Evolutionary conservation across 2,113 vertebrate genomes (phyloP).

Genomic region (Carollia perspicillata): DNA sequence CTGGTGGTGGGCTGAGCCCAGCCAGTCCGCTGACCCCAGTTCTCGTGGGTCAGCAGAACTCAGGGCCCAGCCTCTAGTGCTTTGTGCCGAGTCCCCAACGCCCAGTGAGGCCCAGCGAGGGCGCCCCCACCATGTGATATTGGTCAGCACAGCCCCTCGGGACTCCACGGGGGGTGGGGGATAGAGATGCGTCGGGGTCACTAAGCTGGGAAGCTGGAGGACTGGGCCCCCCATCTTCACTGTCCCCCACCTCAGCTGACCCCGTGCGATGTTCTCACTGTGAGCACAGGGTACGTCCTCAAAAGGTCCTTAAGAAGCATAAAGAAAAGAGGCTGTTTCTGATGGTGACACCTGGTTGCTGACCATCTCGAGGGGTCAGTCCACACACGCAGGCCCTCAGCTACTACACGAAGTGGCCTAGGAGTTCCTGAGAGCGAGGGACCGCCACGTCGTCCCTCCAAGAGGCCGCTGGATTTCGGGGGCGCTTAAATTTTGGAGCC

Average conservation of each 20-base stretch:
- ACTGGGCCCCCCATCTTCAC: background rate
- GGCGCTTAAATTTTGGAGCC: background rate
- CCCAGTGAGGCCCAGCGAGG: background rate
- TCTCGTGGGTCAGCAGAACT: background rate
- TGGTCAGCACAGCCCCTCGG: fast-evolving
- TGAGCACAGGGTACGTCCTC: no score
- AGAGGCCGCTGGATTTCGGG: background rate
- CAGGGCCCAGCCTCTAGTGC: background rate
- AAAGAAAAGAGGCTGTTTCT: no score
- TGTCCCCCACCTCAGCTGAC: background rate
- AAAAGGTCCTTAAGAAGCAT: no score
- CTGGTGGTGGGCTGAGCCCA: background rate
- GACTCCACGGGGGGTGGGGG: background rate
- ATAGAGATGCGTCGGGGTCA: background rate
- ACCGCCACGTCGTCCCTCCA: background rate
- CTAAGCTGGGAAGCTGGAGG: background rate
- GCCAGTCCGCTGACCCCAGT: fast-evolving
- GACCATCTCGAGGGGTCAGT: background rate
- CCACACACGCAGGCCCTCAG: background rate
- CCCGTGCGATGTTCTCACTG: no score
- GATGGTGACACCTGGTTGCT: background rate
- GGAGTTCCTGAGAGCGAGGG: background rate
- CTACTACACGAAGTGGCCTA: background rate
- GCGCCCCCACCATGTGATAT: fast-evolving
- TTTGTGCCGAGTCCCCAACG: background rate